A percentile compares a stretch with the other conserved stretches of the same genome.
phyloP scores from a whole-genome alignment of 1,140 invertebrate species.

The Papilio aristodemus region DNA sequence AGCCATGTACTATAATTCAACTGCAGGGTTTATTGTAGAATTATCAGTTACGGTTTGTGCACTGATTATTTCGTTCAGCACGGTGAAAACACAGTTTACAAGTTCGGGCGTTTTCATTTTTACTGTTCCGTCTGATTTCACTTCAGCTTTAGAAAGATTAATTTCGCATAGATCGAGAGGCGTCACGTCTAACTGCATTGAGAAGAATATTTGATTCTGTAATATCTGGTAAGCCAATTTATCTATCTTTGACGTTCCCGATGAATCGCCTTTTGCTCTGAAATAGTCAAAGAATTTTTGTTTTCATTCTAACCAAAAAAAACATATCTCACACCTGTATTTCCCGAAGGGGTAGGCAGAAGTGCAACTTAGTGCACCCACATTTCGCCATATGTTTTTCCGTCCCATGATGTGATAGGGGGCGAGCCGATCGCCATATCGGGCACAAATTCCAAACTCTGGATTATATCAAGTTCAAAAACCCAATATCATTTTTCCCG shows the following conservation, averaged over 20 bases:
- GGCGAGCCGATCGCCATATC: too few species aligned
- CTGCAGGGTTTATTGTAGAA: background rate
- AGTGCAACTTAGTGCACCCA: too few species aligned
- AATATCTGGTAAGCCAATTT: conserved; percentile 57
- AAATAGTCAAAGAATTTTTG: conserved; percentile 14
- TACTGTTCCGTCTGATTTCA: conserved; percentile 58
- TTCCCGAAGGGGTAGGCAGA: too few species aligned
- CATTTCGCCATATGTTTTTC: too few species aligned
- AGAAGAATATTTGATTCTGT: conserved; percentile 65
- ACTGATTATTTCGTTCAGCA: conserved; percentile 56
- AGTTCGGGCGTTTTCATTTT: conserved; percentile 72
- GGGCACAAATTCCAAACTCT: too few species aligned
- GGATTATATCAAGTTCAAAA: too few species aligned
- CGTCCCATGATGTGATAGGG: too few species aligned
- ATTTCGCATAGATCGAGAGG: conserved; percentile 60
- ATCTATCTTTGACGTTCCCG: conserved; percentile 47
- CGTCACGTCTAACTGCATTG: conserved; percentile 55
- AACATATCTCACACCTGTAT: too few species aligned
- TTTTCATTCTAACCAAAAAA: background rate
- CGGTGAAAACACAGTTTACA: conserved; percentile 62
- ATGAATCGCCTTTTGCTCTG: conserved; percentile 57
- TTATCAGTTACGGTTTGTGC: background rate
- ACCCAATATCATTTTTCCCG: too few species aligned
- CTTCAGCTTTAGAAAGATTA: conserved; percentile 60
- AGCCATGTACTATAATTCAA: background rate